Evolutionary conservation across 23 tunicate genomes (phyloP), one percentile per base, ranked within the genome.

Genomic region (Trididemnum nubilum): DNA sequence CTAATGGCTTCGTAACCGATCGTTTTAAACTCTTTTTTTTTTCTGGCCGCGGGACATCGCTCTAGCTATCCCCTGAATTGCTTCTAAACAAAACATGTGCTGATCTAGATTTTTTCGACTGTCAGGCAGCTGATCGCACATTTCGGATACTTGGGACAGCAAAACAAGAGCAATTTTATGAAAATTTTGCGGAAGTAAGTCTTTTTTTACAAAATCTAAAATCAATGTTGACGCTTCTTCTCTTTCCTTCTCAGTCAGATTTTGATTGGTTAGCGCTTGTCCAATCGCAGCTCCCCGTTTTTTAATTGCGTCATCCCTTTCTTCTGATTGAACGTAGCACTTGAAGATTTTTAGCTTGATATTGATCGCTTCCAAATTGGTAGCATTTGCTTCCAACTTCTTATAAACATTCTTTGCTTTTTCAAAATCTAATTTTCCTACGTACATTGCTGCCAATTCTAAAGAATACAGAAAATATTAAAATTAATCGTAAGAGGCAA

Each of bases 11-110:
- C 30, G 5, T 19, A 70, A 70, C 38, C 38, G n/a, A 26, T 5
- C 12, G 28, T 19, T 18, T 70, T 70, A 70, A 70, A 70, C 22
- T 32, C 40, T 5, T 70, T 30, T 27, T 70, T 70, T 26, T 15
- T n/a, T n/a, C 12, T 70, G n/a, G 25, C 7, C n/a, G 28, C 76
- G 28, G 3, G 76, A 30, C 76, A 70, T 70, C 12, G 76, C 28
- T 27, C 31, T 70, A 26, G 76, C 22, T 5, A 70, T 22, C 31
- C 76, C 76, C 44, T 70, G 76, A 36, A 70, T 70, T 70, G 5
- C 3, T 9, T 70, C 76, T 27, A 70, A 70, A 34, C 76, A 70
- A 2, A 18, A 9, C 76, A 70, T 70, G 22, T 32, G 76, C 76
- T 70, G 37, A 7, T 19, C 38, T 7, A 70, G 39, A 26, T 26